Evolutionary conservation across 2,797 vertebrate genomes (phyloP).

Genomic region (Clarias platycephalus): DNA sequence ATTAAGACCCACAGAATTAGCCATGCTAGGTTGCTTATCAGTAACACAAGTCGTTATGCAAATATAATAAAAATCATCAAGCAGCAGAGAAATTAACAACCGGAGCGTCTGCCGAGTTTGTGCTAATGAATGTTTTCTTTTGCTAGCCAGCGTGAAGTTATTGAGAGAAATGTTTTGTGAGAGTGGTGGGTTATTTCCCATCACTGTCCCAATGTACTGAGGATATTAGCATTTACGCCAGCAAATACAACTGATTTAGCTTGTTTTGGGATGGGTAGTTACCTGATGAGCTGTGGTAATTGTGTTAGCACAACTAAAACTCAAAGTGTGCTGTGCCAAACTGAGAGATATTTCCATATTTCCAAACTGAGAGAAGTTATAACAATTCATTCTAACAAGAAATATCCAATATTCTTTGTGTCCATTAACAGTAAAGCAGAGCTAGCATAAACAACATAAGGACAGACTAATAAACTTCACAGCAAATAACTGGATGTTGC

Average conservation of each 20-base stretch:
- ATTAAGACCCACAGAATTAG: constrained; percentile 80
- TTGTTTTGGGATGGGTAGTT: background rate
- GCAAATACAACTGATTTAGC: background rate
- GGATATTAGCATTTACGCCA: background rate
- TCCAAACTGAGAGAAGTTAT: background rate
- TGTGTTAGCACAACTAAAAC: background rate
- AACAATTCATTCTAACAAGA: background rate
- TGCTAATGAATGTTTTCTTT: constrained; percentile 59
- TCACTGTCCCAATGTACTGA: background rate
- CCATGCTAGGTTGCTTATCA: constrained; percentile 78
- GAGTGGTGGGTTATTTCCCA: background rate
- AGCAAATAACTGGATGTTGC: background rate
- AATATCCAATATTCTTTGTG: background rate
- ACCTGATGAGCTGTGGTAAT: background rate
- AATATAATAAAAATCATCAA: constrained; percentile 73
- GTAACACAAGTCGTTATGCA: constrained; percentile 76
- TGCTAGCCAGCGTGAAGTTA: background rate
- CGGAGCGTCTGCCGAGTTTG: constrained; percentile 49
- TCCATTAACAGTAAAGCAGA: background rate
- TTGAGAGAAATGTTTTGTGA: background rate
- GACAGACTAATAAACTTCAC: background rate
- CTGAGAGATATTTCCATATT: too few relatives aligned
- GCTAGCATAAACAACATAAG: background rate
- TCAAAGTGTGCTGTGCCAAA: background rate
- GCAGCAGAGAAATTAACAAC: constrained; percentile 65